Evolutionary conservation across 1,140 invertebrate genomes (phyloP).

Genomic region (Sarcophaga bullata): DNA sequence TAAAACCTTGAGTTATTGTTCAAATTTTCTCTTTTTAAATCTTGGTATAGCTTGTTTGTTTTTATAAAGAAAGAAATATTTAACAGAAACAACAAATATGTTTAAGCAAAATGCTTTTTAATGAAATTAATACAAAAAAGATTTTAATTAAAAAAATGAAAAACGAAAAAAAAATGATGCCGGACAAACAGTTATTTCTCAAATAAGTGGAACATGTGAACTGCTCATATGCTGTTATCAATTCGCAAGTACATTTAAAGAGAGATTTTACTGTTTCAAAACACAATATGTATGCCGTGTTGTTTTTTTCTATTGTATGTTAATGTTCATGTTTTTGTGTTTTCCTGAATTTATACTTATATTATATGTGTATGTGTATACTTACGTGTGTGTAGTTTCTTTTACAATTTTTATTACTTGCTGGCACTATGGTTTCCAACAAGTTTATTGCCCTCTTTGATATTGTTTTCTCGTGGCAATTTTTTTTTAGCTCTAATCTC

Average conservation of each 20-base stretch:
- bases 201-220: neutral
- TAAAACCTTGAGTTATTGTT: neutral
- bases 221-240: too few relatives aligned
- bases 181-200: neutral
- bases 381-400: neutral
- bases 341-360: neutral
- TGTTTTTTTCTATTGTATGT: neutral
- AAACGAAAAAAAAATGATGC: neutral
- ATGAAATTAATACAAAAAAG: constrained; percentile 8
- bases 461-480: neutral
- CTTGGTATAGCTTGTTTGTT: neutral
- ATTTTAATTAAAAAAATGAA: constrained; percentile 2
- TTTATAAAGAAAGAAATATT: neutral
- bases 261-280: neutral
- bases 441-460: constrained; percentile 26
- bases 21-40: neutral
- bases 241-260: neutral
- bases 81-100: neutral
- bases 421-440: constrained; percentile 20
- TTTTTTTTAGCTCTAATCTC: neutral
- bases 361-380: neutral
- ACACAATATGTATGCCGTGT: neutral
- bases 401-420: constrained; percentile 12
- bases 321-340: neutral
- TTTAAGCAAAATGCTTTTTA: neutral